Conservation (phyloP, 2,797 vertebrate species). For the Poecile montanus region DNA sequence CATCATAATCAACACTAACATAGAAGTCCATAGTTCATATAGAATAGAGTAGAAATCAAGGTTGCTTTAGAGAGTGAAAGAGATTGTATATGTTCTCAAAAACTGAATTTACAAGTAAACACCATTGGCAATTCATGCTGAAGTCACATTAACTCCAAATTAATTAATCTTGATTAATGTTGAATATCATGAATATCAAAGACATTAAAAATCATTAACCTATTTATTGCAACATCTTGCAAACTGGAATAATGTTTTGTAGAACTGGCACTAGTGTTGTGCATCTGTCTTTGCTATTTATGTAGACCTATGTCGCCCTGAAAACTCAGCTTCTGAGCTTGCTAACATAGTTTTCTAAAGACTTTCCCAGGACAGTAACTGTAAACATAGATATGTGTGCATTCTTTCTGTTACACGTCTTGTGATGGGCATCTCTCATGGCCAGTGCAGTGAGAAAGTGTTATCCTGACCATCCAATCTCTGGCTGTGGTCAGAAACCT, state of each 20-base stretch:
- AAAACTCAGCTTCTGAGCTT: no score
- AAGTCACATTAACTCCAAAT: slow-evolving; percentile 36
- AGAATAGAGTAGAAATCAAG: background rate
- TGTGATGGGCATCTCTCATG: no score
- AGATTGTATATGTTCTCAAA: background rate
- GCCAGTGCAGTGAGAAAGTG: no score
- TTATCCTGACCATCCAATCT: no score
- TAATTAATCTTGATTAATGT: slow-evolving; percentile 62
- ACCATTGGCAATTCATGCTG: slow-evolving; percentile 12
- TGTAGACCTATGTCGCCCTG: no score
- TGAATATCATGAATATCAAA: slow-evolving; percentile 55
- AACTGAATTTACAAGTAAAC: slow-evolving; percentile 4
- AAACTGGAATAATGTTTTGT: slow-evolving; percentile 44
- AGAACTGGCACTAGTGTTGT: slow-evolving; percentile 9
- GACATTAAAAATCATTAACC: slow-evolving; percentile 64
- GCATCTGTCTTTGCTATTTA: slow-evolving; percentile 59
- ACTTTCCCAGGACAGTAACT: no score
- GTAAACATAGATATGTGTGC: no score
- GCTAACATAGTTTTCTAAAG: no score
- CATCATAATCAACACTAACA: background rate
- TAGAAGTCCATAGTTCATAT: background rate
- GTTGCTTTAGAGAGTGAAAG: background rate
- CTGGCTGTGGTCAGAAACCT: no score
- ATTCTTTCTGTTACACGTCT: no score
- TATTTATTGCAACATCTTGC: slow-evolving; percentile 53